A percentile compares a stretch with the other conserved stretches of the same genome.
phyloP scores from a whole-genome alignment of 2,113 vertebrate genomes.

The Pyrgilauda ruficollis region DNA sequence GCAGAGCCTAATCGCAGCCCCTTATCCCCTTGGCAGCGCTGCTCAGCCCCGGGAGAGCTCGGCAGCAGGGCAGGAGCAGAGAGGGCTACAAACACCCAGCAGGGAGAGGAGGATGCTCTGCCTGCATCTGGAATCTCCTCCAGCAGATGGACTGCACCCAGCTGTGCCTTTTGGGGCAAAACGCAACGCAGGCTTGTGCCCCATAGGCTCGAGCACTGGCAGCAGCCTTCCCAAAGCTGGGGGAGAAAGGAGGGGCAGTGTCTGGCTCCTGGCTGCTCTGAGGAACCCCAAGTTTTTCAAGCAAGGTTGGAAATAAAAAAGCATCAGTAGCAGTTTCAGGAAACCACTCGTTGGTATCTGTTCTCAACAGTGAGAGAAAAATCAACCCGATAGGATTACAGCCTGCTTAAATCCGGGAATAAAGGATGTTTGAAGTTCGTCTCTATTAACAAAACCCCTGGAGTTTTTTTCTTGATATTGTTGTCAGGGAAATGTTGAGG shows the following conservation, averaged over 20 bases:
- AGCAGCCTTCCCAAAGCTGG: not conserved
- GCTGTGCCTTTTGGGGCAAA: not conserved
- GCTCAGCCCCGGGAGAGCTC: not conserved
- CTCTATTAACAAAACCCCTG: slow-evolving; percentile 43
- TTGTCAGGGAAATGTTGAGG: slow-evolving; percentile 14
- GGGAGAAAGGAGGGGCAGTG: not conserved
- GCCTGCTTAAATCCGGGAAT: not conserved
- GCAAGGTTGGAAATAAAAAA: not conserved
- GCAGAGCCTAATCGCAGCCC: not conserved
- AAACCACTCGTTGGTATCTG: not conserved
- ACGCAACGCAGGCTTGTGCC: not conserved
- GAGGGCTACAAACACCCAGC: fast-evolving
- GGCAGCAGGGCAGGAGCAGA: not conserved
- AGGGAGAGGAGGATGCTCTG: not conserved
- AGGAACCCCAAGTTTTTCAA: not conserved
- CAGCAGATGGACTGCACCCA: not conserved
- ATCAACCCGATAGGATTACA: slow-evolving; percentile 35
- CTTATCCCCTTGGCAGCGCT: not conserved
- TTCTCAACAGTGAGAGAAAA: not conserved
- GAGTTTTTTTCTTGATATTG: not conserved
- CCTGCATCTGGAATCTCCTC: not conserved
- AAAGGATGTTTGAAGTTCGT: slow-evolving; percentile 38
- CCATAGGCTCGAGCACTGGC: fast-evolving
- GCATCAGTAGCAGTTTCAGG: not conserved
- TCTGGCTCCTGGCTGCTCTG: not conserved